These are phyloP conservation scores for Chrysina gloriosa DNA, from an alignment of 2,888 invertebrate genomes.

Conservation along the genomic window DNA sequence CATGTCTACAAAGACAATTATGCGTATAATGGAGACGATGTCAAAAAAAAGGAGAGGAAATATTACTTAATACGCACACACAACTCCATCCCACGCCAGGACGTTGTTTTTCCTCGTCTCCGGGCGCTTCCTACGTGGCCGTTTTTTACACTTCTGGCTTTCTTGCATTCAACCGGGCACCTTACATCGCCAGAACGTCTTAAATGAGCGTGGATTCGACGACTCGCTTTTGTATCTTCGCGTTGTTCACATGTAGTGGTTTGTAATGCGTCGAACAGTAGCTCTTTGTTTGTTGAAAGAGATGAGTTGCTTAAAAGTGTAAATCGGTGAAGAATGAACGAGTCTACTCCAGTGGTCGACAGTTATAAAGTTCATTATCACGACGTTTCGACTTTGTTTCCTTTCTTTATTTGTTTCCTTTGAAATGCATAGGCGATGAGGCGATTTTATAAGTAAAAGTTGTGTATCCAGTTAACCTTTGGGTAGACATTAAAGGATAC, in stretches of 20 bases:
- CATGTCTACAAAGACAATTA: slow-evolving; percentile 9
- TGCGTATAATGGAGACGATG: neutral
- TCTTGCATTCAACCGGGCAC: neutral
- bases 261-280: slow-evolving; percentile 53
- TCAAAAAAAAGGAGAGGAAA: slow-evolving; percentile 5
- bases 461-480: too few species aligned
- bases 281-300: slow-evolving; percentile 55
- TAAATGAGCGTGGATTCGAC: slow-evolving; percentile 15
- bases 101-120: neutral
- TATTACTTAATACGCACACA: slow-evolving; percentile 1
- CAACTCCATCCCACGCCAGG: slow-evolving; percentile 9
- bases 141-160: neutral
- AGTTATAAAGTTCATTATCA: slow-evolving; percentile 45
- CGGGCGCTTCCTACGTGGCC: too few species aligned
- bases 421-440: too few species aligned
- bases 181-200: neutral
- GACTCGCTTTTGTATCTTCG: neutral
- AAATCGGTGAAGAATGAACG: slow-evolving; percentile 42
- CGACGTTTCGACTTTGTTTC: slow-evolving; percentile 13
- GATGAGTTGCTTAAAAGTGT: slow-evolving; percentile 48
- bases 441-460: too few species aligned
- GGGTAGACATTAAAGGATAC: too few species aligned
- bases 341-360: slow-evolving; percentile 38
- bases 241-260: slow-evolving; percentile 44
- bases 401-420: slow-evolving; percentile 1